phyloP scores from a whole-genome alignment of 2,888 invertebrate genomes.

The Temnothorax rugatulus region DNA sequence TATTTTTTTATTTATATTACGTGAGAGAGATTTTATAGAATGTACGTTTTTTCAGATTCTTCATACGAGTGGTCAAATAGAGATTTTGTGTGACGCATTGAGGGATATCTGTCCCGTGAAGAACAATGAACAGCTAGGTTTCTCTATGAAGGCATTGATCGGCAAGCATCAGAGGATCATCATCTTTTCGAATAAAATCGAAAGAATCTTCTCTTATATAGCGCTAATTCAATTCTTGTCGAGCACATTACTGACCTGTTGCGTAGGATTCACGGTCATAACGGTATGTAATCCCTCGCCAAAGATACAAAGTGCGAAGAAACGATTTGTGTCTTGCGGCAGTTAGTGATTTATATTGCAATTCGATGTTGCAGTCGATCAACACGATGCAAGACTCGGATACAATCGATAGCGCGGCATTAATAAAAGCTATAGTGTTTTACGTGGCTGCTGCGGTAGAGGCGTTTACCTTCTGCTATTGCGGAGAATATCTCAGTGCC shows the following conservation, averaged over 20 bases:
- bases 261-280: slow-evolving; percentile 67
- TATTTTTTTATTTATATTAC: background rate
- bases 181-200: slow-evolving; percentile 36
- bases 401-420: slow-evolving; percentile 17
- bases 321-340: background rate
- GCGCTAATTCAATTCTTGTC: slow-evolving; percentile 63
- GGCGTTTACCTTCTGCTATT: slow-evolving; percentile 68
- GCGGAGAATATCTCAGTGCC: slow-evolving; percentile 71
- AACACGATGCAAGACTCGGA: slow-evolving; percentile 16
- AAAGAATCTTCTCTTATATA: slow-evolving; percentile 53
- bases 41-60: slow-evolving; percentile 34
- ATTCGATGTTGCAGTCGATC: slow-evolving; percentile 62
- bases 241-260: slow-evolving; percentile 63
- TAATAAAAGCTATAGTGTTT: slow-evolving; percentile 67
- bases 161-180: slow-evolving; percentile 45
- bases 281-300: slow-evolving; percentile 55
- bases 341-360: background rate
- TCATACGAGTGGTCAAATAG: slow-evolving; percentile 53
- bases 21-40: background rate
- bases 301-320: background rate
- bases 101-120: background rate
- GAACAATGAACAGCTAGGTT: background rate
- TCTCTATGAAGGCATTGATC: background rate
- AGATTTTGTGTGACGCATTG: slow-evolving; percentile 45
- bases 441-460: slow-evolving; percentile 61